These are phyloP conservation scores for Xyrauchen texanus DNA, from an alignment of 2,113 vertebrate species.

Conservation along the genomic window DNA sequence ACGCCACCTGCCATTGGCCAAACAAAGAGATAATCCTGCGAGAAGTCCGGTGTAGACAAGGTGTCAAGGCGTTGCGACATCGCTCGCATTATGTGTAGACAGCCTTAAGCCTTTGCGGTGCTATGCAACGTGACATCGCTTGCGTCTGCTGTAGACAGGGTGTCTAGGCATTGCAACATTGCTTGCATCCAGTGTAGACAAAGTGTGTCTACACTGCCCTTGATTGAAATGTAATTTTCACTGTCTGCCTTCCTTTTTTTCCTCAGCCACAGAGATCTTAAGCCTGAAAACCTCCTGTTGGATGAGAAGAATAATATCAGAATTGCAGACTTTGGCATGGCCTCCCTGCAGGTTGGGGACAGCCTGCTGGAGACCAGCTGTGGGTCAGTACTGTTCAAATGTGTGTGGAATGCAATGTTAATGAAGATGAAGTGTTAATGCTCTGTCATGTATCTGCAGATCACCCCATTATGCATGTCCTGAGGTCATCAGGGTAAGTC, in stretches of 20 bases:
- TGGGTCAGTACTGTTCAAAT: conserved; percentile 63
- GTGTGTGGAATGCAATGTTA: conserved; percentile 15
- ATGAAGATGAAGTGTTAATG: not conserved
- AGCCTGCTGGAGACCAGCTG: conserved; percentile 90
- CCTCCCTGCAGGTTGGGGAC: conserved; percentile 90
- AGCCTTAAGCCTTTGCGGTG: too few relatives aligned
- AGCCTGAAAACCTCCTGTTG: conserved; percentile 89
- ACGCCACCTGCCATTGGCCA: too few relatives aligned
- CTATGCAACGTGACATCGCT: too few relatives aligned
- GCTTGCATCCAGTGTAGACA: too few relatives aligned
- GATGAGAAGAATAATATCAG: conserved; percentile 93
- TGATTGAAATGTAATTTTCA: too few relatives aligned
- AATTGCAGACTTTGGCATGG: conserved; percentile 92
- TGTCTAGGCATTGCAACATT: too few relatives aligned
- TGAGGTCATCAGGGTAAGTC: conserved; percentile 88
- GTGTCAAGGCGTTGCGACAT: too few relatives aligned
- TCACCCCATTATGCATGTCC: conserved; percentile 92
- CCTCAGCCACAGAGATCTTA: conserved; percentile 88
- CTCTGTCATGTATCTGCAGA: conserved; percentile 57
- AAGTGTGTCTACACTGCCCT: too few relatives aligned
- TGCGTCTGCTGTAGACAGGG: too few relatives aligned
- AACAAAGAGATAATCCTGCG: too few relatives aligned
- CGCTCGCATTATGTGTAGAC: too few relatives aligned
- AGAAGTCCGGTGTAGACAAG: too few relatives aligned
- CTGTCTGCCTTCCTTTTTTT: not conserved